Evolutionary conservation across 2,113 vertebrate genomes (phyloP).

Genomic region (Sialia sialis): DNA sequence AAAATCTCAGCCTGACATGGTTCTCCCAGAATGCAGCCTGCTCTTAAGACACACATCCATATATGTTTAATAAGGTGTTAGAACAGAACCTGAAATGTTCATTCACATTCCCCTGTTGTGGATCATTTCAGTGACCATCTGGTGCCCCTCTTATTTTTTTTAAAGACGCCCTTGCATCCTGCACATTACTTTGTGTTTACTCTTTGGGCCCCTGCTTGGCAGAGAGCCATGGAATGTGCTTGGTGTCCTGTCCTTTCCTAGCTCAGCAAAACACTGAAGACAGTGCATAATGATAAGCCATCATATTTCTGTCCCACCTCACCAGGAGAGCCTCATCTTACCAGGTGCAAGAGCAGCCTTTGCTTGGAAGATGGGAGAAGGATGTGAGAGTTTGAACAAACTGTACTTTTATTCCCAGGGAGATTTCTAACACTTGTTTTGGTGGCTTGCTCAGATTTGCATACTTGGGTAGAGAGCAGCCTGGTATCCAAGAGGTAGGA

Average conservation of each 20-base stretch:
- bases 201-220: constrained; percentile 23
- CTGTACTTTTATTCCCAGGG: background rate
- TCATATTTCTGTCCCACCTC: background rate
- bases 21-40: background rate
- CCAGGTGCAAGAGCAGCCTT: background rate
- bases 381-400: background rate
- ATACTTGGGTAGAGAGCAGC: background rate
- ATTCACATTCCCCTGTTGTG: background rate
- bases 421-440: background rate
- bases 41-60: background rate
- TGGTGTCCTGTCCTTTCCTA: constrained; percentile 2
- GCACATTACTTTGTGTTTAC: background rate
- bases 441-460: background rate
- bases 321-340: background rate
- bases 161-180: background rate
- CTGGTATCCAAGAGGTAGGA: background rate
- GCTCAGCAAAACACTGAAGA: background rate
- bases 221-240: constrained; percentile 20
- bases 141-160: background rate
- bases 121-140: constrained; percentile 13
- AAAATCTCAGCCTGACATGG: background rate
- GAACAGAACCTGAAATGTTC: background rate
- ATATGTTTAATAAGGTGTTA: constrained; percentile 7
- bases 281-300: background rate
- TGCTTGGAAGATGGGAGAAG: background rate